These are phyloP conservation scores for Delia radicum DNA, from an alignment of 1,140 invertebrate genomes.

Conservation along the genomic window DNA sequence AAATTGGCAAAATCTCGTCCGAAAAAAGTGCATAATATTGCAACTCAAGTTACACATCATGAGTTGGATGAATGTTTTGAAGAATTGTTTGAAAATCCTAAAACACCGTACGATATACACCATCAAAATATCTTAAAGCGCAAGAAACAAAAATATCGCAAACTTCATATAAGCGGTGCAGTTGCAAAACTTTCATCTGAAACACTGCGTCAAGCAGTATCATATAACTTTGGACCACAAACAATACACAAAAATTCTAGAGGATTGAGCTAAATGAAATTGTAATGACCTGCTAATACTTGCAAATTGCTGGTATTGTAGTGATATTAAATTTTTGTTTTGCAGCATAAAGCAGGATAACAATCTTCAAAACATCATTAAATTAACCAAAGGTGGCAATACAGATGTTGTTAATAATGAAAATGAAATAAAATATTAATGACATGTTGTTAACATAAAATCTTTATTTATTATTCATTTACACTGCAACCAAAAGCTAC, in stretches of 20 bases:
- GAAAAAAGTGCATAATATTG: background rate
- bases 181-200: background rate
- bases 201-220: background rate
- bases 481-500: too few species aligned
- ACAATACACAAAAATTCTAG: background rate
- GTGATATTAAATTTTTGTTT: background rate
- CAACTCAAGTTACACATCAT: background rate
- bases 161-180: background rate
- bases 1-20: background rate
- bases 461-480: too few species aligned
- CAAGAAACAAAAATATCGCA: background rate
- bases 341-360: background rate
- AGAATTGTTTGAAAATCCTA: background rate
- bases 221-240: background rate
- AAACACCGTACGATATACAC: background rate
- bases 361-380: background rate
- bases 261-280: background rate
- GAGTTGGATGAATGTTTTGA: background rate
- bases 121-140: background rate
- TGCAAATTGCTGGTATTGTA: background rate
- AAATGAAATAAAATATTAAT: background rate
- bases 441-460: too few species aligned
- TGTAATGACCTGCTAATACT: background rate
- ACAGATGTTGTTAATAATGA: background rate
- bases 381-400: background rate